These are phyloP conservation scores for Florisuga fusca DNA, from an alignment of 2,797 vertebrate species.

Conservation along the genomic window DNA sequence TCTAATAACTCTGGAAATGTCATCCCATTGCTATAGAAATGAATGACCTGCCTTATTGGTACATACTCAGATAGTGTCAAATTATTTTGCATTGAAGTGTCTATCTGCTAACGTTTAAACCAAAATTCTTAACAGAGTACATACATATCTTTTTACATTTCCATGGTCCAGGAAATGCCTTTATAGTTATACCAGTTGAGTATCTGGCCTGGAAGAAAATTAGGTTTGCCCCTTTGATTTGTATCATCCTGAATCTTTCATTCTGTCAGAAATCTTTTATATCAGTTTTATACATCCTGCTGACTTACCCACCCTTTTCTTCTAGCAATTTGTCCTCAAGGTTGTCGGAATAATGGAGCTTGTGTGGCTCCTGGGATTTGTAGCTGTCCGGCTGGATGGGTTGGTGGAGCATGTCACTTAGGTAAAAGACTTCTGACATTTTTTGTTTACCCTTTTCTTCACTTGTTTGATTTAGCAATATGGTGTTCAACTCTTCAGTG, in stretches of 20 bases:
- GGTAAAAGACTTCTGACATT: constrained; percentile 75
- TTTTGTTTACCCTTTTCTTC: constrained; percentile 17
- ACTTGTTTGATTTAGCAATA: constrained; percentile 23
- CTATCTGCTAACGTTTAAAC: background rate
- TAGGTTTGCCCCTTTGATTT: constrained; percentile 39
- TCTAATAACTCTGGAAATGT: background rate
- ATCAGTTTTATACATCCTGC: constrained; percentile 34
- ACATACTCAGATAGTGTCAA: background rate
- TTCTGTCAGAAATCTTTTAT: constrained; percentile 38
- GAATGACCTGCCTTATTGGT: background rate
- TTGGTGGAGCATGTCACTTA: constrained; percentile 87
- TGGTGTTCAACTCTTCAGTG: background rate
- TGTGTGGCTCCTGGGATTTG: constrained; percentile 90
- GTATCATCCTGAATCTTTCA: constrained; percentile 51
- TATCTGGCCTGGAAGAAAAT: constrained; percentile 8
- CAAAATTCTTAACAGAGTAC: background rate
- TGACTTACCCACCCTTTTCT: constrained; percentile 53
- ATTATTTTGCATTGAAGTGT: background rate
- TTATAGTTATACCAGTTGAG: background rate
- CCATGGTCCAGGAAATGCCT: background rate
- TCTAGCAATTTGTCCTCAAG: constrained; percentile 88
- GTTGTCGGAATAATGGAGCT: constrained; percentile 86
- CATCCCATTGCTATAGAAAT: background rate
- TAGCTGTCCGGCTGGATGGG: constrained; percentile 88
- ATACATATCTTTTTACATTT: background rate